Conservation (phyloP, 2,888 invertebrate species). For the Stramonita haemastoma region DNA sequence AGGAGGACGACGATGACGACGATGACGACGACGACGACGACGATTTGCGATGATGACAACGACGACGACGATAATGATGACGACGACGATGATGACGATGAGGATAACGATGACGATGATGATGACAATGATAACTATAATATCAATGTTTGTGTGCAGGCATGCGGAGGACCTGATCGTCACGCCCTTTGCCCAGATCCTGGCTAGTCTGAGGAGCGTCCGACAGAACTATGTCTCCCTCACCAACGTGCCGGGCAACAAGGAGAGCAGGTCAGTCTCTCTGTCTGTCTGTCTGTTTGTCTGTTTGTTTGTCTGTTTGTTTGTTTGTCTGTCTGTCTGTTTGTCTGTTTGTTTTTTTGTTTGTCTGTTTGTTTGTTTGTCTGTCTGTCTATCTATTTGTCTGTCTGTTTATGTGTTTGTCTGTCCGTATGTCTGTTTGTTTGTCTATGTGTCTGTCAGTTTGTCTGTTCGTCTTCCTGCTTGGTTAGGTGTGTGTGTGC, state of each 20-base stretch:
- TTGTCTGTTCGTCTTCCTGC: not conserved
- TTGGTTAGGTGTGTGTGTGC: too few relatives aligned
- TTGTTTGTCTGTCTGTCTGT: not conserved
- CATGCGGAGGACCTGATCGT: constrained; percentile 99
- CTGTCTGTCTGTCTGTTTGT: constrained; percentile 4
- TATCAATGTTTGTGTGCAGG: constrained; percentile 79
- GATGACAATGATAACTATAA: too few relatives aligned
- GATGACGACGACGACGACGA: too few relatives aligned
- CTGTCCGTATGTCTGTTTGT: not conserved
- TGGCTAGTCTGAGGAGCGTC: constrained; percentile 98
- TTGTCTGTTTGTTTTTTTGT: not conserved
- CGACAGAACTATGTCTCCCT: constrained; percentile 98
- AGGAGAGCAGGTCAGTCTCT: constrained; percentile 70
- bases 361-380: not conserved
- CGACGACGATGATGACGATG: too few relatives aligned
- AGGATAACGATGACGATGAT: too few relatives aligned
- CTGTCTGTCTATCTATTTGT: not conserved
- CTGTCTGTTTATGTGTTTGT: constrained; percentile 17
- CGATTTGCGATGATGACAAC: too few relatives aligned
- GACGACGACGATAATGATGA: too few relatives aligned
- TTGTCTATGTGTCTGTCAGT: not conserved
- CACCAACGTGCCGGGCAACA: constrained; percentile 84
- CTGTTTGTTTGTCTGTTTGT: not conserved
- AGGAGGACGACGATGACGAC: too few relatives aligned
- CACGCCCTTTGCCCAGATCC: constrained; percentile 99